These are phyloP conservation scores for Caiman crocodilus DNA, from an alignment of 2,797 vertebrate genomes.

Conservation along the genomic window DNA sequence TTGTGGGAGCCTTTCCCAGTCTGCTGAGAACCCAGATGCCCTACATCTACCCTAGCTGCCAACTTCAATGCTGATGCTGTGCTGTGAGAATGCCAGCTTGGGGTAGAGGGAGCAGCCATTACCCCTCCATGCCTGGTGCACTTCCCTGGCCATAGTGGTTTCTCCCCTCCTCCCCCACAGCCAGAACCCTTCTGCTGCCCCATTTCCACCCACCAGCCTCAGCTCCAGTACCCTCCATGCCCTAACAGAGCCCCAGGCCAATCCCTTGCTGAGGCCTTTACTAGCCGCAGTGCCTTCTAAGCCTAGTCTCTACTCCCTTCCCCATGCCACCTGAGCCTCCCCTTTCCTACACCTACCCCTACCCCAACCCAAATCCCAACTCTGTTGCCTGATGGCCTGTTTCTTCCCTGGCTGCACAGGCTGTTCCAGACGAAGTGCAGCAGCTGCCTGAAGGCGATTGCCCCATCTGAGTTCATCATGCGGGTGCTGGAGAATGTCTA, in stretches of 20 bases:
- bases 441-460: conserved; percentile 89
- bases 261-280: not conserved
- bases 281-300: not conserved
- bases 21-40: not conserved
- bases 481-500: conserved; percentile 91
- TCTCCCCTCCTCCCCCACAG: not conserved
- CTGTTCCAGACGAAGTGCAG: conserved; percentile 93
- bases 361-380: not conserved
- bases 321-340: not conserved
- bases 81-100: too few species aligned
- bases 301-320: not conserved
- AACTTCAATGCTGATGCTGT: too few species aligned
- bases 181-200: not conserved
- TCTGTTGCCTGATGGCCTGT: not conserved
- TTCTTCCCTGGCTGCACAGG: conserved; percentile 67
- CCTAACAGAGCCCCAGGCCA: too few species aligned
- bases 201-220: not conserved
- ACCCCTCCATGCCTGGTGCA: not conserved
- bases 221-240: not conserved
- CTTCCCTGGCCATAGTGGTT: not conserved
- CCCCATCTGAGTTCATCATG: conserved; percentile 92
- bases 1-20: not conserved
- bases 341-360: not conserved
- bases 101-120: not conserved
- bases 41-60: not conserved